Evolutionary conservation across 2,888 invertebrate species (phyloP).

Genomic region (Stenoptilia bipunctidactyla): DNA sequence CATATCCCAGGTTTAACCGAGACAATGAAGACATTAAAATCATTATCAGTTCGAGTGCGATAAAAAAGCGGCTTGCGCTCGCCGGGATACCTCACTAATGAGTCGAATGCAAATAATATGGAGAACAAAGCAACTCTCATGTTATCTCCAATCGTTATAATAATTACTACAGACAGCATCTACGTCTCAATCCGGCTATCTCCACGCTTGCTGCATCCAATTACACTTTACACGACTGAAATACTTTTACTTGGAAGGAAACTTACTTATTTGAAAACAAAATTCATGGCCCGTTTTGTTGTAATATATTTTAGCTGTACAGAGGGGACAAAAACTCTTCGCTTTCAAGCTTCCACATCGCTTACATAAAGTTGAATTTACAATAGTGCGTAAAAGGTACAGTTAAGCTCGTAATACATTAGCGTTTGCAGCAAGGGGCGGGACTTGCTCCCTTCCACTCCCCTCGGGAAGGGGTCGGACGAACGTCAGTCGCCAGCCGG

Average conservation of each 20-base stretch:
- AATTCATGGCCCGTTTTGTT: background rate
- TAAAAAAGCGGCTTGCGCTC: conserved; percentile 2
- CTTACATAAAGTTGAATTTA: conserved; percentile 20
- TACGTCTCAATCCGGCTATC: conserved; percentile 48
- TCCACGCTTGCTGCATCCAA: conserved; percentile 45
- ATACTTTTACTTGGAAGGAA: conserved; percentile 27
- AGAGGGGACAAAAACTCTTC: too few relatives aligned
- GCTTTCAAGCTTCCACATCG: background rate
- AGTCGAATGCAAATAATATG: conserved; percentile 20
- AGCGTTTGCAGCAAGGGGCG: conserved; percentile 24
- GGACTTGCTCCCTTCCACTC: conserved; percentile 26
- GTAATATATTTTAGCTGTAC: background rate
- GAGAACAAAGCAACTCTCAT: conserved; percentile 34
- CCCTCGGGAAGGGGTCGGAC: conserved; percentile 33
- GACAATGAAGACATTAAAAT: conserved; percentile 1
- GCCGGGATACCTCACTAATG: conserved; percentile 20
- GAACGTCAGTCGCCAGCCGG: conserved; percentile 36
- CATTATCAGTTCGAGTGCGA: background rate
- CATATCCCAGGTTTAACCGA: background rate
- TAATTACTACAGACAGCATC: conserved; percentile 51
- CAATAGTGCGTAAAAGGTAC: conserved; percentile 5
- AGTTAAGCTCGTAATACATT: background rate
- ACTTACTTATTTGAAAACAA: background rate
- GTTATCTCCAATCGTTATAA: conserved; percentile 62
- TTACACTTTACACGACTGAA: conserved; percentile 38